These are phyloP conservation scores for Phylloscopus whistleri DNA, from an alignment of 2,113 vertebrate species.

Conservation along the genomic window DNA sequence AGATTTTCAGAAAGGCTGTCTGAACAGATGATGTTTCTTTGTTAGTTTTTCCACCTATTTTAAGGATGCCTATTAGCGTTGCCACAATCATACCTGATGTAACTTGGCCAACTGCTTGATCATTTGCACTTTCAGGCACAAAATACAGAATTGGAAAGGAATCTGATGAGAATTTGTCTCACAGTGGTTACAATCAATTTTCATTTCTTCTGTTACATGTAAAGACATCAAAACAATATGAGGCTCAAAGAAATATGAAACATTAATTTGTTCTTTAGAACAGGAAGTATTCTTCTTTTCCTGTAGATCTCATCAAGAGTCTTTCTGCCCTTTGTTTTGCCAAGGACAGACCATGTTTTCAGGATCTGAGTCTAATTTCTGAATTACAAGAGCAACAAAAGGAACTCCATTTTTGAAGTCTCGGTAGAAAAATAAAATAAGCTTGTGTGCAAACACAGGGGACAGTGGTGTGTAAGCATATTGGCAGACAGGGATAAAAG, in stretches of 20 bases:
- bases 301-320: not conserved
- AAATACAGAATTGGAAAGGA: not conserved
- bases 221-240: not conserved
- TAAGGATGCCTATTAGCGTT: not conserved
- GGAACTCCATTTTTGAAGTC: not conserved
- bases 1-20: not conserved
- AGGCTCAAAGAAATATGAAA: not conserved
- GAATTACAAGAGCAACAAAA: not conserved
- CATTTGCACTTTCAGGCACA: not conserved
- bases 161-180: not conserved
- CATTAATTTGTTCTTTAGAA: not conserved
- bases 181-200: not conserved
- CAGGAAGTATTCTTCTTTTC: not conserved
- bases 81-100: not conserved
- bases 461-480: not conserved
- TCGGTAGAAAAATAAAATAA: not conserved
- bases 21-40: not conserved
- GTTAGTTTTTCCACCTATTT: not conserved
- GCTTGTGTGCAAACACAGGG: accelerated
- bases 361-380: not conserved
- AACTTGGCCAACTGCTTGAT: not conserved
- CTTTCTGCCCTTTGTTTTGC: not conserved
- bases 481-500: not conserved
- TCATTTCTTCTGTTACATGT: not conserved
- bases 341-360: not conserved